These are phyloP conservation scores for Cryptocheilus praepositus DNA, from an alignment of 2,888 invertebrate species.

Conservation along the genomic window DNA sequence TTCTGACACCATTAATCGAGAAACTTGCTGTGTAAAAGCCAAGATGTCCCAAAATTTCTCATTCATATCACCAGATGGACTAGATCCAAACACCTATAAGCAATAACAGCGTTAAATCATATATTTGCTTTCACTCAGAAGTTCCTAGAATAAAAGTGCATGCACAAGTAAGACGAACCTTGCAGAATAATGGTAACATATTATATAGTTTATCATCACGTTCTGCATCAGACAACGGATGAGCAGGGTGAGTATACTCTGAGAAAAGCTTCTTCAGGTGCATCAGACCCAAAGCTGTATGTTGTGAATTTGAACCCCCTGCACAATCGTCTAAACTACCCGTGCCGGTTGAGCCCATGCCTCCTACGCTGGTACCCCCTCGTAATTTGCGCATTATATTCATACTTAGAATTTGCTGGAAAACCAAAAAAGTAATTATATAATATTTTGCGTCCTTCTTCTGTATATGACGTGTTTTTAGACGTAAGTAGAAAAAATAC, in stretches of 20 bases:
- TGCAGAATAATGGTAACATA: slow-evolving; percentile 98
- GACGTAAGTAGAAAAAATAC: no score
- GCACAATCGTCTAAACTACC: slow-evolving; percentile 78
- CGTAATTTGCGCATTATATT: slow-evolving; percentile 95
- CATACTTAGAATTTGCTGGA: slow-evolving; percentile 77
- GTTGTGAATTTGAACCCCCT: slow-evolving; percentile 81
- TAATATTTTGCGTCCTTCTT: no score
- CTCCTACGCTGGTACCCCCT: slow-evolving; percentile 76
- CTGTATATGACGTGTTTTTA: no score
- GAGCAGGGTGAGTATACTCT: slow-evolving; percentile 93
- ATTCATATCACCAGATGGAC: slow-evolving; percentile 96
- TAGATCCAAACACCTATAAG: slow-evolving; percentile 91
- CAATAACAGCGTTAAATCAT: not conserved
- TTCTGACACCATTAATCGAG: slow-evolving; percentile 97
- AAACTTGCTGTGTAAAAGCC: slow-evolving; percentile 95
- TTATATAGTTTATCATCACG: slow-evolving; percentile 96
- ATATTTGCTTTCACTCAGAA: no score
- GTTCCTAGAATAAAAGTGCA: not conserved
- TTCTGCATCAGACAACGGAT: slow-evolving; percentile 86
- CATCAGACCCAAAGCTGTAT: slow-evolving; percentile 94
- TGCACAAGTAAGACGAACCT: slow-evolving; percentile 78
- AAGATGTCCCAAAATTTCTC: slow-evolving; percentile 98
- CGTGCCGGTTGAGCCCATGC: slow-evolving; percentile 75
- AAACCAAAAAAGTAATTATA: no score
- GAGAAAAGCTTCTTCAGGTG: slow-evolving; percentile 97